Base-by-base conservation (phyloP, 2,888 invertebrate genomes). In the Melangyna quadrimaculata region DNA sequence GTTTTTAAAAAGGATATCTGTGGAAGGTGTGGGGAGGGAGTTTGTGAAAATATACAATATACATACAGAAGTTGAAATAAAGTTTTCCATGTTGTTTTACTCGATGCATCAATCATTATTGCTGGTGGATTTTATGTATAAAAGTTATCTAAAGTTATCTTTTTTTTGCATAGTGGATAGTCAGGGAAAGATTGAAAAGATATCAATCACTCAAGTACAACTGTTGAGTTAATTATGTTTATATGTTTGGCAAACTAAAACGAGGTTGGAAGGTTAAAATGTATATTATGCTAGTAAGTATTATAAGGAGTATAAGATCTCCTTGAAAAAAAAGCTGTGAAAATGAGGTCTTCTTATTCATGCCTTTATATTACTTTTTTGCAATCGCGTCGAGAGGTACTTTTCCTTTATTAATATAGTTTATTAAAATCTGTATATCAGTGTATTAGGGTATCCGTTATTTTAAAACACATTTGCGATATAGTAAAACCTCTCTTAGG, bases 61-160 rank as follows among this genome's bases (percentile, higher is more conserved):
- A n/a, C n/a, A n/a, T n/a, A n/a, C n/a, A n/a, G n/a, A 12, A 59
- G 37, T 61, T 61, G 22, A 24, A 45, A 45, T 63, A 63, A 63
- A 63, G 63, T 45, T 65, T 29, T 32, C 19, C 12, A 14, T 37
- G 29, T 45, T 65, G 29, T 45, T 32, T 45, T 8, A 45, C 19
- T 65, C 32, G 65, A 45, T 45, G 12, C 65, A 65, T 65, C 65
- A 45, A 65, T 65, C 65, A 45, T 43, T 51, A 27, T 63, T 17
- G 24, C 29, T 24, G 43, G 17, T 27, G 43, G 27, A 63, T 63
- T 40, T 59, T 61, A 9, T 22, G 24, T 24, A 40, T 19, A 17
- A n/a, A n/a, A 61, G n/a, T 45, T 12, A 43, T 27, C 45, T 63
- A 7, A 12, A 6, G 3, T 61, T 32, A 14, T 19, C 24, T 37